Evolutionary conservation across 2,113 vertebrate genomes (phyloP), one percentile per base, ranked within the genome.

Genomic region (Rhineura floridana): DNA sequence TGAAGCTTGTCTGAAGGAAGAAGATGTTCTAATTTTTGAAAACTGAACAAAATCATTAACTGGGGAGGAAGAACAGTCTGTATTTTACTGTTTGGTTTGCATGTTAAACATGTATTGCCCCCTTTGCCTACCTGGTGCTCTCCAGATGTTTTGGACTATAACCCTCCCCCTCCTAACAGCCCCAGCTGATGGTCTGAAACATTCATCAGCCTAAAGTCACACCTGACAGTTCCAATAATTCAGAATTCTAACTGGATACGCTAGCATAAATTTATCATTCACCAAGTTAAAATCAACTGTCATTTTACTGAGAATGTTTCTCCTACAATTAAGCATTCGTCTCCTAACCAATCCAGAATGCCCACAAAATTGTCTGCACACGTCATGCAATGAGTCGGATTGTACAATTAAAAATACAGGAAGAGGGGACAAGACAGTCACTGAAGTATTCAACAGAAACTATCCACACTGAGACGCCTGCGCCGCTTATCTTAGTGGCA

Each of bases 401-500:
- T n/a, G 21, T 3, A 52, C 48, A 46, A 39, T 70, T 52, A 84
- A 55, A 72, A 84, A 67, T 72, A 72, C 8, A 50, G 82, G 46
- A 70, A 84, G 28, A 48, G 7, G 67, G 52, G 46, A 52, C 33
- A 84, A 70, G 82, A 84, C 70, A 50, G 82, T 52, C 50, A 9
- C 65, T 72, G 67, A 28, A 72, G 52, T 84, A 84, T 84, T 84
- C 72, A n/a, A n/a, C 82, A 70, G 65, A 39, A 48, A 36, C 82
- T 83, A 69, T 33, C 46, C 30, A 17, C 46, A 70, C 19, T 52
- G 82, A 72, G n/a, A 84, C 52, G 46, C 46, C 46, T 28, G n/a
- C n/a, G 39, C 33, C 52, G 65, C 82, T 84, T 84, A 84, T 84
- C 65, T 84, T 84, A 52, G 67, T 39, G 46, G 67, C 67, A 72